These are phyloP conservation scores for Peromyscus leucopus DNA, from an alignment of 2,113 vertebrate genomes.

Conservation along the genomic window DNA sequence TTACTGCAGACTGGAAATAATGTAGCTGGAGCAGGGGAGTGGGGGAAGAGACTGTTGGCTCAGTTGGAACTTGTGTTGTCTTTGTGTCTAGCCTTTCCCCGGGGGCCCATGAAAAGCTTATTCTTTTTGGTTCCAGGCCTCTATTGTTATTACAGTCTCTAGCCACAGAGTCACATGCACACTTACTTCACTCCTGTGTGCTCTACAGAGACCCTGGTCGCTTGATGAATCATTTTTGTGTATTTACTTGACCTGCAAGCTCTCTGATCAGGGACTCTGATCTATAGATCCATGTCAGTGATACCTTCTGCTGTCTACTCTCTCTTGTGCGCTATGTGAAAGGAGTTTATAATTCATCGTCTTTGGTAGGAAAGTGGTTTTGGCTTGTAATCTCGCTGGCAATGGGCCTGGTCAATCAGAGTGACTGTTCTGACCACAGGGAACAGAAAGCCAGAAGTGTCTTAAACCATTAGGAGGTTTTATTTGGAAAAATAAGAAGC, in stretches of 20 bases:
- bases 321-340: background rate
- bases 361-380: constrained; percentile 29
- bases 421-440: background rate
- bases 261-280: background rate
- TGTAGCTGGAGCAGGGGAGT: background rate
- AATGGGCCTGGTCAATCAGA: constrained; percentile 12
- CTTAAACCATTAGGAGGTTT: background rate
- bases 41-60: background rate
- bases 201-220: background rate
- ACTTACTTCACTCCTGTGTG: background rate
- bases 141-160: constrained; percentile 13
- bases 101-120: background rate
- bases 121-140: background rate
- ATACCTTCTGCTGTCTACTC: background rate
- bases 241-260: background rate
- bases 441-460: constrained; percentile 12
- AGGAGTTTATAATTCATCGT: constrained; percentile 24
- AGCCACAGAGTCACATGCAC: background rate
- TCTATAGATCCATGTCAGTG: background rate
- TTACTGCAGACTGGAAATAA: background rate
- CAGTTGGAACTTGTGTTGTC: background rate
- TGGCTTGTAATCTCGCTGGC: background rate
- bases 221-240: background rate
- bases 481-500: background rate
- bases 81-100: background rate